A percentile compares a stretch with the other conserved stretches of the same genome.
Evolutionary conservation across 2,888 invertebrate genomes (phyloP).

Genomic region (Conomelus anceps): DNA sequence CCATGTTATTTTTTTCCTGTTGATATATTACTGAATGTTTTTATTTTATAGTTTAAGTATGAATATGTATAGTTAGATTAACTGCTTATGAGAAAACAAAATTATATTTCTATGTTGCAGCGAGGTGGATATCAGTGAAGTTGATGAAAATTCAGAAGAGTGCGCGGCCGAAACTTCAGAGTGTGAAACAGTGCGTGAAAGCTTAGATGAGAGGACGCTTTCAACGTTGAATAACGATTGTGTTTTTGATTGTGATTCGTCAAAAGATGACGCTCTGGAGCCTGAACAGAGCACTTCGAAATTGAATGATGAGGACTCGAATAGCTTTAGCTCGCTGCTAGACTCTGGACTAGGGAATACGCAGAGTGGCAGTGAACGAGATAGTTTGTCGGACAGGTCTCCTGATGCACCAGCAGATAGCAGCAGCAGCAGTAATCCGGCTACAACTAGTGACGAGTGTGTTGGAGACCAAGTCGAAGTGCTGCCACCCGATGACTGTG

Average conservation of each 20-base stretch:
- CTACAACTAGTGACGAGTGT: too few relatives aligned
- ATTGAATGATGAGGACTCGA: neutral
- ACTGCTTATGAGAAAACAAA: neutral
- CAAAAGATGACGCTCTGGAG: neutral
- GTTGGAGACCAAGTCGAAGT: too few relatives aligned
- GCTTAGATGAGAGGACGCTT: neutral
- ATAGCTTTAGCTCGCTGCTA: neutral
- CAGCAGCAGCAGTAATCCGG: too few relatives aligned
- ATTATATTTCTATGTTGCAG: neutral
- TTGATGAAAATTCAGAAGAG: slow-evolving; percentile 13
- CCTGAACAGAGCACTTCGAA: neutral
- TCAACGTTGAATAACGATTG: neutral
- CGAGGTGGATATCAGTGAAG: slow-evolving; percentile 21
- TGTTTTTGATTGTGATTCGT: neutral
- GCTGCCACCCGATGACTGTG: neutral
- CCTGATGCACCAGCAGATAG: too few relatives aligned
- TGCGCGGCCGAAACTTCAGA: slow-evolving; percentile 24
- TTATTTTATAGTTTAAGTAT: neutral
- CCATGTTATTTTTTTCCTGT: too few relatives aligned
- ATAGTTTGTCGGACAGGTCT: slow-evolving; percentile 16
- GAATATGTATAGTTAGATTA: neutral
- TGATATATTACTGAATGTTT: neutral
- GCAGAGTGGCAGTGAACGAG: slow-evolving; percentile 24
- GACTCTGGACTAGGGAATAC: slow-evolving; percentile 19
- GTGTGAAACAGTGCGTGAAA: slow-evolving; percentile 24